These are phyloP conservation scores for Agrochola lychnidis DNA, from an alignment of 2,888 invertebrate genomes.

Conservation along the genomic window DNA sequence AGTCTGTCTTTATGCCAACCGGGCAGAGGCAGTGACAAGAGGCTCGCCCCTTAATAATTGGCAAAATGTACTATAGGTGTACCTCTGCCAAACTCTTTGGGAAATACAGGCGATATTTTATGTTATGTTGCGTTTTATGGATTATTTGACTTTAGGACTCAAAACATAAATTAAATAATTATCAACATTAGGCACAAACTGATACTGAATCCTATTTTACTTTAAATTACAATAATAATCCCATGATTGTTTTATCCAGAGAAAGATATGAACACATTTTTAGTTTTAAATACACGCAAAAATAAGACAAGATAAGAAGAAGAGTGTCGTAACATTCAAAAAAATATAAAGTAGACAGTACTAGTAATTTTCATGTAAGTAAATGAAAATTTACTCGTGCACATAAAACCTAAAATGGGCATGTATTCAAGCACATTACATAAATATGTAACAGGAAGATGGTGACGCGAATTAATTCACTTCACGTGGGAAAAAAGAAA, in stretches of 20 bases:
- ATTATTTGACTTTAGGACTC: conserved; percentile 8
- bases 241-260: neutral
- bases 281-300: neutral
- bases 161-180: neutral
- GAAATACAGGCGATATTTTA: too few relatives aligned
- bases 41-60: too few relatives aligned
- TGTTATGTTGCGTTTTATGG: neutral
- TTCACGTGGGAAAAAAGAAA: conserved; percentile 53
- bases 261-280: neutral
- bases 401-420: conserved; percentile 57
- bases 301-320: neutral
- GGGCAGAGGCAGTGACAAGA: too few relatives aligned
- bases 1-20: too few relatives aligned
- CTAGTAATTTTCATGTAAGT: conserved; percentile 29
- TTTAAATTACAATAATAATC: neutral
- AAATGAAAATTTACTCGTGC: conserved; percentile 44
- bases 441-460: conserved; percentile 66
- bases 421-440: conserved; percentile 59
- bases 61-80: too few relatives aligned
- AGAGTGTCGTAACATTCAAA: neutral
- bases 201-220: too few relatives aligned
- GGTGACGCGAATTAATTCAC: conserved; percentile 64
- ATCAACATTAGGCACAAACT: neutral
- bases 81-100: too few relatives aligned
- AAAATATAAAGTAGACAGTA: neutral